Base-by-base conservation (phyloP, 2,797 vertebrate species). In the Petrocephalus schoutedeni region DNA sequence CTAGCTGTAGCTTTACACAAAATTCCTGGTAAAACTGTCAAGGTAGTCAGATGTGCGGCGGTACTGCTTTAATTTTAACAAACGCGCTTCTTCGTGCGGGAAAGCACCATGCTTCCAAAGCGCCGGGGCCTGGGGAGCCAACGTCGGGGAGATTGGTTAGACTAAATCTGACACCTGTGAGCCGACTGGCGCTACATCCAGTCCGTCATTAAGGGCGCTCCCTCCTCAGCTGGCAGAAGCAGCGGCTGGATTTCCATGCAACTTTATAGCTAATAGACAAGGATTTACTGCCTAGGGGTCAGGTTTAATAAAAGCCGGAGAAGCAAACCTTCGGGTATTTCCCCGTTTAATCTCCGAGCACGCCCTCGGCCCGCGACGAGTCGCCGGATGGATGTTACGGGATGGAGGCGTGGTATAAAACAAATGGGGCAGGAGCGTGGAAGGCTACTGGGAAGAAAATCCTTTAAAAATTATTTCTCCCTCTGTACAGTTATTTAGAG, bases 211-310 rank as follows among this genome's bases (percentile, higher is more conserved):
- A 54, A 84, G 51, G 67, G 4, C 9, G 21, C 3, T 83, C 45
- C 21, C 21, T 53, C 8, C n/a, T 23, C 80, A 1, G 41, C 80
- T 84, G 80, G 53, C 49, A 84, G 80, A 54, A 84, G 51, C 21
- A 84, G 21, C 80, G n/a, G 41, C n/a, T 9, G 41, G 80, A 23
- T 84, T 51, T 84, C 80, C 51, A 9, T 6, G 80, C 74, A 80
- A 84, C 51, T 84, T 84, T 84, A 84, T 84, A 53, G 80, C 80
- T 84, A 84, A 84, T 84, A 54, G 80, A 84, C 41, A 53, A 54
- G 80, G 80, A 84, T 84, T 84, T 84, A 84, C 45, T 53, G 80
- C 54, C 80, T 53, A 10, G n/a, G 45, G 51, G 45, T 84, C 80
- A 54, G 80, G 54, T 54, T 84, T 84, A 84, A 53, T 84, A 84